Evolutionary conservation across 2,797 vertebrate species (phyloP).

Genomic region (Nyctalus aviator): DNA sequence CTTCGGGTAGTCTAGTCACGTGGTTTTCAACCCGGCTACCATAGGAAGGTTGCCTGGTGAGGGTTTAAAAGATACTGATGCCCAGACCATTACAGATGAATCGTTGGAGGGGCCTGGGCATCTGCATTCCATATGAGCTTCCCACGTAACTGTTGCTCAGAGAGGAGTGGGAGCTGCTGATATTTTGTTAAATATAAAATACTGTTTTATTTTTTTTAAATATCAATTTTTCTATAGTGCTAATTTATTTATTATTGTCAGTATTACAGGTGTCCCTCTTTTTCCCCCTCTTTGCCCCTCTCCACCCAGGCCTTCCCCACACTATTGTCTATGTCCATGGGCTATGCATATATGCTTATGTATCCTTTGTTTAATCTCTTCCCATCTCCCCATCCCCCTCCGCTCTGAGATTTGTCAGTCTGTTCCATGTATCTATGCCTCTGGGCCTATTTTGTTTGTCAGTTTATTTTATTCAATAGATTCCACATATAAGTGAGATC

Average conservation of each 20-base stretch:
- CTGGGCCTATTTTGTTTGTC: neutral
- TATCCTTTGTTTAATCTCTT: neutral
- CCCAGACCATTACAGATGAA: neutral
- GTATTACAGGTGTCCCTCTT: neutral
- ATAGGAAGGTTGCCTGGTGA: neutral
- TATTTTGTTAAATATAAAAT: slow-evolving; percentile 1
- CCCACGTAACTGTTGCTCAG: neutral
- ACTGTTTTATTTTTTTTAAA: neutral
- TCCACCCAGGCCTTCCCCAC: neutral
- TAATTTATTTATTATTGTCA: neutral
- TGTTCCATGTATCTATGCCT: neutral
- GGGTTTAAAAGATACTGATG: neutral
- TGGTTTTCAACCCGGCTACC: neutral
- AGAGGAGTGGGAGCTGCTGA: neutral
- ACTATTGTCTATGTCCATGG: neutral
- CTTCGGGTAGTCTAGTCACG: neutral
- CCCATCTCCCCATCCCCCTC: neutral
- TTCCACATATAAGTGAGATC: neutral
- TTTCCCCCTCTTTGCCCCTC: fast-evolving
- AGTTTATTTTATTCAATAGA: neutral
- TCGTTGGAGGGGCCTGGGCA: neutral
- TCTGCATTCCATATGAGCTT: neutral
- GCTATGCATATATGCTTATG: neutral
- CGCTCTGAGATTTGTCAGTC: neutral
- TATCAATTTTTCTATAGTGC: neutral